Evolutionary conservation across 2,888 invertebrate genomes (phyloP), one percentile per base, ranked within the genome.

Genomic region (Ectropis crepuscularia): DNA sequence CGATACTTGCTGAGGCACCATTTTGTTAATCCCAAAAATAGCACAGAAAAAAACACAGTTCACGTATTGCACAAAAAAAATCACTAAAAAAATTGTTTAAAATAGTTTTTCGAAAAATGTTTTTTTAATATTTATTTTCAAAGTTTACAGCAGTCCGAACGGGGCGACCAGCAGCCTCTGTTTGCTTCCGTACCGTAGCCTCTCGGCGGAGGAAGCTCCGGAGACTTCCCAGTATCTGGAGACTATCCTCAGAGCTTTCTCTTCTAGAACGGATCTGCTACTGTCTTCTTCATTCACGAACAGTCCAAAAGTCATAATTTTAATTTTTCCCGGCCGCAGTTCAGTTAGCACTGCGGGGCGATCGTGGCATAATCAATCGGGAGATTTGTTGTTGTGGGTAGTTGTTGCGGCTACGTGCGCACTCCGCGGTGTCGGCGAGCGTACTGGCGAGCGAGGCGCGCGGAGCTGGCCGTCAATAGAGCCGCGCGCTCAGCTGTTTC

Each of bases 1-100:
- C 86, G 93, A 92, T 81, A 93, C 88, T 93, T 96, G 96, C 89
- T 96, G 96, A 78, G 96, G 96, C 94, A 96, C 96, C 96, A 96
- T 96, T 90, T 88, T 92, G 80, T 86, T 83, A 83, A 88, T 88
- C 81, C 83, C 85, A 82, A 78, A 73, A 76, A 77, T 75, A 79
- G 79, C 81, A 82, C 85, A 87, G 28, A 64, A 58, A 62, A 84
- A 85, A 87, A 87, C 90, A 91, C 91, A 88, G 90, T 89, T 90
- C 89, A 90, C 89, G 80, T 88, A 87, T 88, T 86, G 85, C 90
- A 90, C 90, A 82, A 84, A 82, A 74, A n/a, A 82, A 84, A 82
- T 78, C 81, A 78, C 82, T 81, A 75, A 79, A 80, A 79, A 81
- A 78, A 73, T n/a, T 75, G 68, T 74, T 77, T 74, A 54, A 67